A percentile compares a stretch with the other conserved stretches of the same genome.
phyloP scores from a whole-genome alignment of 1,140 invertebrate genomes.

The Bombus sibiricus region DNA sequence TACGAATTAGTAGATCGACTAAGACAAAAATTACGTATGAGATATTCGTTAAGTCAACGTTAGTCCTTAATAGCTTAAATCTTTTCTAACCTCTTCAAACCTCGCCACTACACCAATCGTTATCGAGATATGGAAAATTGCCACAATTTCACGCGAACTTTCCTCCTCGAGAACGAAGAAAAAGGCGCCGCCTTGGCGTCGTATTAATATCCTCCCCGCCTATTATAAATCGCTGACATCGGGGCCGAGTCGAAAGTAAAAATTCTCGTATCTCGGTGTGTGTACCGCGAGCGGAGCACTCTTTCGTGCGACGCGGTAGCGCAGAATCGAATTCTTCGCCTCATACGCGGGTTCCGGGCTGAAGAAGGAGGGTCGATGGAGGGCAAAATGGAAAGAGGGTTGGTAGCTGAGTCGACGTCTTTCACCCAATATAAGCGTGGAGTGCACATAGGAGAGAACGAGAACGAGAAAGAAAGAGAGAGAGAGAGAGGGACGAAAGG shows the following conservation, averaged over 20 bases:
- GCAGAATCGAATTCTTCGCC: constrained; percentile 73
- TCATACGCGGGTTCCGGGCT: constrained; percentile 53
- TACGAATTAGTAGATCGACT: no score
- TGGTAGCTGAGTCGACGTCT: constrained; percentile 80
- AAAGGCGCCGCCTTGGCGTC: not conserved
- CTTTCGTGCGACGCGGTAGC: constrained; percentile 56
- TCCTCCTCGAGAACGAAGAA: not conserved
- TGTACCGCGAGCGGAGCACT: constrained; percentile 54
- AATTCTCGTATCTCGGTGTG: constrained; percentile 52
- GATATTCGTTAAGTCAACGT: no score
- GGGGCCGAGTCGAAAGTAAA: constrained; percentile 58
- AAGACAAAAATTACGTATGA: no score
- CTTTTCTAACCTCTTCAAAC: not conserved
- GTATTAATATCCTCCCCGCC: constrained; percentile 24
- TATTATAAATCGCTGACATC: constrained; percentile 45
- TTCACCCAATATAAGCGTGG: constrained; percentile 70
- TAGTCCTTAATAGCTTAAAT: no score
- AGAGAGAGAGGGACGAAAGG: constrained; percentile 26
- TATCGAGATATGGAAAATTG: not conserved
- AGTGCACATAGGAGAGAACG: constrained; percentile 45
- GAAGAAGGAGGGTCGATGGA: constrained; percentile 53
- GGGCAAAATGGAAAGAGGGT: constrained; percentile 67
- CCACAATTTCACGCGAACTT: not conserved
- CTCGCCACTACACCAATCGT: not conserved
- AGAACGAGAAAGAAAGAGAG: constrained; percentile 5